Evolutionary conservation across 2,113 vertebrate genomes (phyloP).

Genomic region (Macaca mulatta): DNA sequence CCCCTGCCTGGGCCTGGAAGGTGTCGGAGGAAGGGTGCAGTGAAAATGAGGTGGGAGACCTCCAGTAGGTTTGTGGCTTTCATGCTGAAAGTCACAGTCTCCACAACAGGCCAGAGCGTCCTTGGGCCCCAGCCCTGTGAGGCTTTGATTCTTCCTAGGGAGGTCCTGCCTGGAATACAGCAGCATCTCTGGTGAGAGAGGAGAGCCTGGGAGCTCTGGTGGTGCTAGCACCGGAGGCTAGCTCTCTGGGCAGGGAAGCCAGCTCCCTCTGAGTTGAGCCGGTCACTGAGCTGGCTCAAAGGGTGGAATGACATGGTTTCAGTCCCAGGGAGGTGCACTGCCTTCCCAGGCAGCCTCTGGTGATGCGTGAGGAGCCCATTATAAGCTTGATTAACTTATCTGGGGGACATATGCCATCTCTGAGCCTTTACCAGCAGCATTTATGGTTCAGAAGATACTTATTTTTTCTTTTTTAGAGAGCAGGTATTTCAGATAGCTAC

Average conservation of each 20-base stretch:
- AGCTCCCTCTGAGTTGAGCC: not conserved
- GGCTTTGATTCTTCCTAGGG: not conserved
- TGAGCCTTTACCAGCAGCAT: not conserved
- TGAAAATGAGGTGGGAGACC: not conserved
- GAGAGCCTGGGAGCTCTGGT: not conserved
- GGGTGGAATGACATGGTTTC: accelerated
- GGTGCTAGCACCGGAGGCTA: too few relatives aligned
- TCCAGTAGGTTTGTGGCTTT: not conserved
- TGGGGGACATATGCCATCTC: not conserved
- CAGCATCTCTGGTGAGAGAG: not conserved
- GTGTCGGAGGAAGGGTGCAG: accelerated
- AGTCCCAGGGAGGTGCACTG: not conserved
- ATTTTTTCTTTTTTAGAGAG: not conserved
- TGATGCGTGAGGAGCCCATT: not conserved
- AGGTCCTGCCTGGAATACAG: not conserved
- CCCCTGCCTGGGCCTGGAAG: too few relatives aligned
- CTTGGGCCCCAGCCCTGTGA: not conserved
- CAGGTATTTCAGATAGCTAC: not conserved
- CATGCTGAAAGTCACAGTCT: not conserved
- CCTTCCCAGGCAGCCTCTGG: not conserved
- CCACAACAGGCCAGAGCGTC: not conserved
- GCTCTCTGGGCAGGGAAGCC: not conserved
- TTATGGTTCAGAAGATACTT: not conserved
- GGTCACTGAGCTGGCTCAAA: not conserved
- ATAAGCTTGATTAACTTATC: not conserved